Conservation (phyloP, 1,140 invertebrate genomes). For the Cherax quadricarinatus region DNA sequence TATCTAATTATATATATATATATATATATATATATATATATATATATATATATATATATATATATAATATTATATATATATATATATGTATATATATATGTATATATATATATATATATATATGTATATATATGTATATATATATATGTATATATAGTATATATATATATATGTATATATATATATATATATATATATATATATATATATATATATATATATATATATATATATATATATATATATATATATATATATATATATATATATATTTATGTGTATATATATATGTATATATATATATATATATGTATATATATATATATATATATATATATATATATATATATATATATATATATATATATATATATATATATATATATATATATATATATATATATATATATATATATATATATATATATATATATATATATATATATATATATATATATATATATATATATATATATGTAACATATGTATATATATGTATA, state of each 20-base stretch:
- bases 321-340: background rate
- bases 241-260: background rate
- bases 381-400: no score
- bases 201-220: background rate
- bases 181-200: background rate
- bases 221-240: background rate
- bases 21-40: background rate
- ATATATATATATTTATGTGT: no score
- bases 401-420: background rate
- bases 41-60: no score
- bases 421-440: background rate
- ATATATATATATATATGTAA: slow-evolving; percentile 3
- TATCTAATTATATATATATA: no score
- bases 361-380: background rate
- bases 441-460: background rate
- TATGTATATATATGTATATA: no score
- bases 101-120: background rate
- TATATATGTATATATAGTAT: background rate
- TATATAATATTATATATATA: background rate
- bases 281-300: no score
- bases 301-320: no score
- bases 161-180: no score
- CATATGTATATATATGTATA: no score
- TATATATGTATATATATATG: background rate
- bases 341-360: no score